Percentiles rank a stretch among this genome's conserved stretches.
Conservation (phyloP, 2,888 invertebrate species). For the Criorhina ranunculi region DNA sequence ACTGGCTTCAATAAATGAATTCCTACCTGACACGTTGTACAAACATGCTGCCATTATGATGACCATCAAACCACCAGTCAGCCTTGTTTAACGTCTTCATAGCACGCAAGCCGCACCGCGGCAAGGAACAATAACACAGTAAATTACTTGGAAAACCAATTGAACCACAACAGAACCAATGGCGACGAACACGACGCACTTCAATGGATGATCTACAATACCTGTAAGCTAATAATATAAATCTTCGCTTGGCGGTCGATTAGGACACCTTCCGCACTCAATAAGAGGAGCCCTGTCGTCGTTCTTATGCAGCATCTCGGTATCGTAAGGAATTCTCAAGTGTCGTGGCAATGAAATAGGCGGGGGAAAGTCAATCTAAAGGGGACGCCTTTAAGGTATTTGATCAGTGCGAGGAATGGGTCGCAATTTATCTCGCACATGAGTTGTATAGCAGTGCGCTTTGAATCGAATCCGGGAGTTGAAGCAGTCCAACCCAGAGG, state of each 20-base stretch:
- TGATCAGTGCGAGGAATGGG: conserved; percentile 59
- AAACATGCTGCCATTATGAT: conserved; percentile 58
- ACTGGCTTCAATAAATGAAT: conserved; percentile 25
- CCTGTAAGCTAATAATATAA: conserved; percentile 70
- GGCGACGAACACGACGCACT: conserved; percentile 39
- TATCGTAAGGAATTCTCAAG: conserved; percentile 25
- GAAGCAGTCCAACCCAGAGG: conserved; percentile 7
- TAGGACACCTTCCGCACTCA: conserved; percentile 56
- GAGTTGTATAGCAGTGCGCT: conserved; percentile 11
- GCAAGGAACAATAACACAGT: conserved; percentile 29
- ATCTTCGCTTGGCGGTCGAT: conserved; percentile 47
- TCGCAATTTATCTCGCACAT: conserved; percentile 54
- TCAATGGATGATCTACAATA: conserved; percentile 64
- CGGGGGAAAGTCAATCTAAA: conserved; percentile 55
- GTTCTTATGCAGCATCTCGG: not conserved
- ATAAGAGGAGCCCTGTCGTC: not conserved
- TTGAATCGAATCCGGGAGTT: conserved; percentile 44
- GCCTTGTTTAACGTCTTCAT: conserved; percentile 56
- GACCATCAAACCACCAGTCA: conserved; percentile 44
- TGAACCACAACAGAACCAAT: conserved; percentile 46
- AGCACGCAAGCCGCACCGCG: conserved; percentile 42
- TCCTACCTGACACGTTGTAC: conserved; percentile 45
- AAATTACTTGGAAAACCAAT: conserved; percentile 49
- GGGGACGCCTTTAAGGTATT: conserved; percentile 66
- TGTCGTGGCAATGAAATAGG: conserved; percentile 38